phyloP scores from a whole-genome alignment of 2,888 invertebrate species.

The Fragum fragum region DNA sequence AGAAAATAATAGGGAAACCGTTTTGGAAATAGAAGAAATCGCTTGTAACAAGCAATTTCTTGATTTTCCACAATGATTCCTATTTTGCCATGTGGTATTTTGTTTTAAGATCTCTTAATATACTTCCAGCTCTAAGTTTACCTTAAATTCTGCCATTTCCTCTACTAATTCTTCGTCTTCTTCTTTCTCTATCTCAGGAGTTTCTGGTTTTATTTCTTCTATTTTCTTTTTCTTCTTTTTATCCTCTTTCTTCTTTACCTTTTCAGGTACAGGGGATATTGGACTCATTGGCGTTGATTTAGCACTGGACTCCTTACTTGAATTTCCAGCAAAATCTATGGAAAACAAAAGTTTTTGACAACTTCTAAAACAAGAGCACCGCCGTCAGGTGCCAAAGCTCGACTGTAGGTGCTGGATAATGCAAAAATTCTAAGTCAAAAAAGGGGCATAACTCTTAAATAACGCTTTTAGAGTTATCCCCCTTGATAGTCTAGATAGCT shows the following conservation, averaged over 20 bases:
- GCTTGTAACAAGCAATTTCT: no score
- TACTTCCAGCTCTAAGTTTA: no score
- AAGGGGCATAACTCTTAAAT: neutral
- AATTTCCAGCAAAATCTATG: constrained; percentile 23
- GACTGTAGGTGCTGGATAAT: no score
- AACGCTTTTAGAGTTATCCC: no score
- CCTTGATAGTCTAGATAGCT: no score
- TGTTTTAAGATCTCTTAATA: no score
- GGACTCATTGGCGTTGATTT: constrained; percentile 43
- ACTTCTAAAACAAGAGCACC: neutral
- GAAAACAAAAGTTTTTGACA: constrained; percentile 32
- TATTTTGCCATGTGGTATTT: no score
- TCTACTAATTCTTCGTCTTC: constrained; percentile 2
- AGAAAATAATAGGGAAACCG: no score
- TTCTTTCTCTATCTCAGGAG: neutral
- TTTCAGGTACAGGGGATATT: neutral
- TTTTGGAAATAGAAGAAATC: no score
- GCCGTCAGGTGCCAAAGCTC: no score
- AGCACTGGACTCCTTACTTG: constrained; percentile 50
- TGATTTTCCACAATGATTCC: no score
- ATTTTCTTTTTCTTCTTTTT: neutral
- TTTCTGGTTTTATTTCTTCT: neutral
- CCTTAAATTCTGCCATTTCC: constrained; percentile 91
- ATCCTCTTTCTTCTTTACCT: constrained; percentile 4
- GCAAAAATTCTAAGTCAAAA: no score